A percentile compares a stretch with the other conserved stretches of the same genome.
Evolutionary conservation across 2,113 vertebrate genomes (phyloP).

Genomic region (Anthoscopus minutus): DNA sequence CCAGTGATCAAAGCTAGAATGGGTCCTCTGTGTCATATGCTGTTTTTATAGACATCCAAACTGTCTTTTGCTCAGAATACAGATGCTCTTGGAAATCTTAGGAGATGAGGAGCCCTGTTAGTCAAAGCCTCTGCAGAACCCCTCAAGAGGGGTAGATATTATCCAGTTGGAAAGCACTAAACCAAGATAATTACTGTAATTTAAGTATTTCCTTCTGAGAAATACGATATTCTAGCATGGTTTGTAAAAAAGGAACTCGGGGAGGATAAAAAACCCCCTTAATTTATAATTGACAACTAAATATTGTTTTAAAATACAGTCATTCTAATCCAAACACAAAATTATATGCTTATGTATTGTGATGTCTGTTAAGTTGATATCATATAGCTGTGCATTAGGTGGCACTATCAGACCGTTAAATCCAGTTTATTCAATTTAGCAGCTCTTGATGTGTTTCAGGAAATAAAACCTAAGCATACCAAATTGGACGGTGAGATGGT

Average conservation of each 20-base stretch:
- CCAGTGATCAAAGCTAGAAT: conserved; percentile 29
- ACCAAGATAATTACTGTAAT: not conserved
- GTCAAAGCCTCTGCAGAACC: not conserved
- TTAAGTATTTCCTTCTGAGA: not conserved
- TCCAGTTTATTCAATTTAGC: not conserved
- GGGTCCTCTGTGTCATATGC: not conserved
- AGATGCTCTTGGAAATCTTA: not conserved
- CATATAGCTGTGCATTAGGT: not conserved
- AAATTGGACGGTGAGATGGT: conserved; percentile 63
- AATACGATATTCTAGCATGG: not conserved
- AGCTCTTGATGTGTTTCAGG: conserved; percentile 65
- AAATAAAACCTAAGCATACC: conserved; percentile 34
- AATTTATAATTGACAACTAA: not conserved
- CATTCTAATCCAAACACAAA: not conserved
- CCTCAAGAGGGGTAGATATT: not conserved
- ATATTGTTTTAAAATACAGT: not conserved
- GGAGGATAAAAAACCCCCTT: not conserved
- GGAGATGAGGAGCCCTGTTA: not conserved
- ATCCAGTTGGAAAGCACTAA: not conserved
- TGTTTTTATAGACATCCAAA: not conserved
- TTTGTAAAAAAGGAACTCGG: not conserved
- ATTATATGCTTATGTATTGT: not conserved
- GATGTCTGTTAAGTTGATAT: not conserved
- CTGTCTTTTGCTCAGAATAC: not conserved
- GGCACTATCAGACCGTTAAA: not conserved